Conservation (phyloP, 2,888 invertebrate species). For the Napeogenes sylphis region DNA sequence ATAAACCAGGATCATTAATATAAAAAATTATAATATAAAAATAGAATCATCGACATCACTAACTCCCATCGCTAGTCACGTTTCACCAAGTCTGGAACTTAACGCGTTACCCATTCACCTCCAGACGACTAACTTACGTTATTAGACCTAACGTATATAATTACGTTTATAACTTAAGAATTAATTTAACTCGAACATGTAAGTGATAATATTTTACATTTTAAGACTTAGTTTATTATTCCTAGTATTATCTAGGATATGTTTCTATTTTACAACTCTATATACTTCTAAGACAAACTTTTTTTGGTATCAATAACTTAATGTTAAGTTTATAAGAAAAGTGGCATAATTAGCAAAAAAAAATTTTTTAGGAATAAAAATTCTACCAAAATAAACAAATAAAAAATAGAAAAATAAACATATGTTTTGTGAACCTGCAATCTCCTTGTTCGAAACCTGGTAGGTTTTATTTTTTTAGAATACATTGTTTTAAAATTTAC, state of each 20-base stretch:
- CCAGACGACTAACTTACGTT: conserved; percentile 33
- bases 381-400: no score
- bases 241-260: no score
- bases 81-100: conserved; percentile 55
- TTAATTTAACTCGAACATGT: conserved; percentile 5
- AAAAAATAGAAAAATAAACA: no score
- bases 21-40: not conserved
- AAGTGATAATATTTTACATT: conserved; percentile 2
- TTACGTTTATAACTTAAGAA: conserved; percentile 33
- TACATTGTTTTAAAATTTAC: no score
- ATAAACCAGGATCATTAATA: not conserved
- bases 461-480: no score
- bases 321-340: no score
- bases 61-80: conserved; percentile 38
- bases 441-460: no score
- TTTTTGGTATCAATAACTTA: no score
- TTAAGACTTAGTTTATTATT: not conserved
- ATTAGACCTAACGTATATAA: conserved; percentile 46
- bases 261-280: not conserved
- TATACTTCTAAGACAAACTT: no score
- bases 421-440: no score
- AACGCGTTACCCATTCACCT: conserved; percentile 60
- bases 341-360: no score
- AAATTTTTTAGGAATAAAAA: no score
- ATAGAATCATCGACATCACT: not conserved